These are phyloP conservation scores for Notolepis coatsorum DNA, from an alignment of 2,797 vertebrate genomes.

Conservation along the genomic window DNA sequence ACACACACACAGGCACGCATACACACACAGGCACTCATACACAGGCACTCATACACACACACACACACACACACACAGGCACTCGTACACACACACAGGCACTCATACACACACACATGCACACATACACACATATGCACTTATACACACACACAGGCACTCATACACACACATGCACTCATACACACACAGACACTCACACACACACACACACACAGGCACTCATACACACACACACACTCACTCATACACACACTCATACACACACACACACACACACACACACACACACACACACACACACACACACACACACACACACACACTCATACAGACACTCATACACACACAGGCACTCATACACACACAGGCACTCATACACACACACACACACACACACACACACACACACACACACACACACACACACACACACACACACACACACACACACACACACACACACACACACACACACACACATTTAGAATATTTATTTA, in stretches of 20 bases:
- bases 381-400: background rate
- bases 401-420: slow-evolving; percentile 21
- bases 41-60: no score
- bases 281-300: background rate
- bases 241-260: slow-evolving; percentile 29
- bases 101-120: background rate
- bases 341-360: slow-evolving; percentile 13
- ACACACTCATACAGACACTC: slow-evolving; percentile 9
- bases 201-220: slow-evolving; percentile 33
- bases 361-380: background rate
- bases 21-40: no score
- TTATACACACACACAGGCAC: background rate
- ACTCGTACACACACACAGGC: slow-evolving; percentile 17
- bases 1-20: no score
- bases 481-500: no score
- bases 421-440: background rate
- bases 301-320: slow-evolving; percentile 13
- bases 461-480: background rate
- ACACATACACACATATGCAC: background rate
- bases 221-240: slow-evolving; percentile 14
- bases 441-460: background rate
- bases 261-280: slow-evolving; percentile 16
- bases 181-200: no score
- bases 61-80: slow-evolving; percentile 13
- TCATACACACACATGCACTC: slow-evolving; percentile 10